These are phyloP conservation scores for Erythrocercus mccallii DNA, from an alignment of 2,113 vertebrate species.

Conservation along the genomic window DNA sequence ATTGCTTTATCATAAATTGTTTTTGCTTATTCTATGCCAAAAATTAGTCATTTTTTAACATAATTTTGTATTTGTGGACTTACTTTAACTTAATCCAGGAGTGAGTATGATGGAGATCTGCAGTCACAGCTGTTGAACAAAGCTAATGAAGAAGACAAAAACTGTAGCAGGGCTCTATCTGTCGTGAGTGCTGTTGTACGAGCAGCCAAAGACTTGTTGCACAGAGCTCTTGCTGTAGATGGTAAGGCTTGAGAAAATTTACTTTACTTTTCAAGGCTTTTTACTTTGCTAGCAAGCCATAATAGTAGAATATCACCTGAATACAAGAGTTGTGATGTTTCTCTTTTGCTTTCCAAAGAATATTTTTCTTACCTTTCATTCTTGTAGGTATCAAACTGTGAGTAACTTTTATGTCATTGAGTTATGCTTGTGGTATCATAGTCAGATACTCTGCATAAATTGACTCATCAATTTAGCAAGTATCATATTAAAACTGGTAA, in stretches of 20 bases:
- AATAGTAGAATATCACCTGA: background rate
- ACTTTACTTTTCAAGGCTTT: background rate
- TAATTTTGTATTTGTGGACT: background rate
- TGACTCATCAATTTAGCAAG: background rate
- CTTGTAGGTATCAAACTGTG: background rate
- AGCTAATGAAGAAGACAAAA: constrained; percentile 98
- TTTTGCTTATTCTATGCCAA: background rate
- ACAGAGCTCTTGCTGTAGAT: constrained; percentile 95
- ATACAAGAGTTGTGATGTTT: background rate
- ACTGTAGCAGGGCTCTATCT: constrained; percentile 93
- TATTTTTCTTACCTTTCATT: background rate
- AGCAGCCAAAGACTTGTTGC: constrained; percentile 93
- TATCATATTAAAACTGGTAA: background rate
- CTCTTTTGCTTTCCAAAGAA: background rate
- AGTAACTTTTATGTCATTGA: background rate
- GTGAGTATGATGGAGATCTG: constrained; percentile 95
- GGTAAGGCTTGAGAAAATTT: constrained; percentile 75
- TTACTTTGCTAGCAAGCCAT: background rate
- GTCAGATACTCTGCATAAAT: background rate
- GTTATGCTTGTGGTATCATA: background rate
- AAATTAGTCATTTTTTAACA: background rate
- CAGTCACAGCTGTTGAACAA: constrained; percentile 97
- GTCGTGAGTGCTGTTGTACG: constrained; percentile 95
- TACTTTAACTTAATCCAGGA: constrained; percentile 73
- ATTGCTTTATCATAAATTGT: background rate